Evolutionary conservation across 2,888 invertebrate species (phyloP).

Genomic region (Tiliacea citrago): DNA sequence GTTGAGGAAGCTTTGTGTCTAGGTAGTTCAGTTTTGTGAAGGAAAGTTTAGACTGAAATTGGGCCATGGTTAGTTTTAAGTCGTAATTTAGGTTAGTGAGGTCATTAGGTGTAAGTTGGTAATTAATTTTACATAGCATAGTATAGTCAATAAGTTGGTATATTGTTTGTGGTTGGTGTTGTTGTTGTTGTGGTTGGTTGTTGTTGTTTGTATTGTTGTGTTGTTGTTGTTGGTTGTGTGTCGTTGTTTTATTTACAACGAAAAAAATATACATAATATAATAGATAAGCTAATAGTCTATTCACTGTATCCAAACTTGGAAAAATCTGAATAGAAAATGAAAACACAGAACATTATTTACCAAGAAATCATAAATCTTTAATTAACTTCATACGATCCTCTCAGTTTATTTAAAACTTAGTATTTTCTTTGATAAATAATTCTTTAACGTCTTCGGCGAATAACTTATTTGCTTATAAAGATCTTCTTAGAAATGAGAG

Average conservation of each 20-base stretch:
- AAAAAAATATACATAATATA: background rate
- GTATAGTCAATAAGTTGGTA: background rate
- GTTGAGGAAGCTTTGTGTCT: constrained; percentile 20
- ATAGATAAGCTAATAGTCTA: background rate
- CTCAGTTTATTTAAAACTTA: background rate
- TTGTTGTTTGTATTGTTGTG: too few species aligned
- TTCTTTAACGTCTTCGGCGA: constrained; percentile 10
- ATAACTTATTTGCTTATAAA: constrained; percentile 8
- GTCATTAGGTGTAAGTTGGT: background rate
- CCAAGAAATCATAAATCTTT: background rate
- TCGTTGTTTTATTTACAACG: background rate
- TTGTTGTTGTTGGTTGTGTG: too few species aligned
- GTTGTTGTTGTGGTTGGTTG: too few species aligned
- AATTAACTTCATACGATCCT: constrained; percentile 2
- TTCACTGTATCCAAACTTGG: background rate
- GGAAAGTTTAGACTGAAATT: background rate
- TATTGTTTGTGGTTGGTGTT: too few species aligned
- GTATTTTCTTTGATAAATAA: constrained; percentile 8
- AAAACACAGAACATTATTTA: background rate
- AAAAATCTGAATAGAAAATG: background rate
- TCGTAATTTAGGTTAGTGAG: background rate
- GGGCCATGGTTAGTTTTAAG: background rate
- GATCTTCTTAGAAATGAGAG: constrained; percentile 18
- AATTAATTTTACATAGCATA: background rate
- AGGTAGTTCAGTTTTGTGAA: background rate